phyloP scores from a whole-genome alignment of 2,797 vertebrate genomes.

The Pampus argenteus region DNA sequence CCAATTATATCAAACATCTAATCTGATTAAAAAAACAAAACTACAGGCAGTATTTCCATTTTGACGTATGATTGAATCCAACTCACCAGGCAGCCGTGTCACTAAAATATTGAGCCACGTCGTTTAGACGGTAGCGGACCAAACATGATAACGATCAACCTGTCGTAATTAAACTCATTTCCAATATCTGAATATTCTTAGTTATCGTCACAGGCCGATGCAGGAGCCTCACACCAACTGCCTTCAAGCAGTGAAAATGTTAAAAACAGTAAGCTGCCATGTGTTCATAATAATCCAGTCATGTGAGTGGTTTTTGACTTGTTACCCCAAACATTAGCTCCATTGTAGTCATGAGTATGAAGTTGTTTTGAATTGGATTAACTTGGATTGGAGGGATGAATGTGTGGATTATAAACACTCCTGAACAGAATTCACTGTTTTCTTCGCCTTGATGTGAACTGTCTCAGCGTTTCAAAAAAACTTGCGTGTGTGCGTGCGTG shows the following conservation, averaged over 20 bases:
- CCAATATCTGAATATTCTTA: too few species aligned
- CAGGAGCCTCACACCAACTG: not conserved
- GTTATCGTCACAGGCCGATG: slow-evolving; percentile 43
- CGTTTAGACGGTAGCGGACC: slow-evolving; percentile 20
- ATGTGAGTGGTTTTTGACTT: slow-evolving; percentile 69
- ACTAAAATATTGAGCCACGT: slow-evolving; percentile 29
- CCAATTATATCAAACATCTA: too few species aligned
- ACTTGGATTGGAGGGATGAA: slow-evolving; percentile 24
- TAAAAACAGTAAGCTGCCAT: slow-evolving; percentile 16
- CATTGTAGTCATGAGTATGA: slow-evolving; percentile 58
- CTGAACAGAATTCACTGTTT: not conserved
- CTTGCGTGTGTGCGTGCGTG: not conserved
- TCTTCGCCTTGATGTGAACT: slow-evolving; percentile 7
- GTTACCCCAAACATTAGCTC: slow-evolving; percentile 38
- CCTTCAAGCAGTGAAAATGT: slow-evolving; percentile 6
- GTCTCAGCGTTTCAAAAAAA: not conserved
- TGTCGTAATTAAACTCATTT: too few species aligned
- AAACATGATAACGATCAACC: too few species aligned
- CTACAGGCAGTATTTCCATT: slow-evolving; percentile 20
- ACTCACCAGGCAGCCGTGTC: slow-evolving; percentile 26
- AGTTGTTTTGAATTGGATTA: slow-evolving; percentile 57
- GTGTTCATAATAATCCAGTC: slow-evolving; percentile 63
- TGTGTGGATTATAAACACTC: slow-evolving; percentile 28
- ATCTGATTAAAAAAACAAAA: not conserved
- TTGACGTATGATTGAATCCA: slow-evolving; percentile 4